Evolutionary conservation across 2,797 vertebrate genomes (phyloP), one percentile per base, ranked within the genome.

Genomic region (Nasua narica): DNA sequence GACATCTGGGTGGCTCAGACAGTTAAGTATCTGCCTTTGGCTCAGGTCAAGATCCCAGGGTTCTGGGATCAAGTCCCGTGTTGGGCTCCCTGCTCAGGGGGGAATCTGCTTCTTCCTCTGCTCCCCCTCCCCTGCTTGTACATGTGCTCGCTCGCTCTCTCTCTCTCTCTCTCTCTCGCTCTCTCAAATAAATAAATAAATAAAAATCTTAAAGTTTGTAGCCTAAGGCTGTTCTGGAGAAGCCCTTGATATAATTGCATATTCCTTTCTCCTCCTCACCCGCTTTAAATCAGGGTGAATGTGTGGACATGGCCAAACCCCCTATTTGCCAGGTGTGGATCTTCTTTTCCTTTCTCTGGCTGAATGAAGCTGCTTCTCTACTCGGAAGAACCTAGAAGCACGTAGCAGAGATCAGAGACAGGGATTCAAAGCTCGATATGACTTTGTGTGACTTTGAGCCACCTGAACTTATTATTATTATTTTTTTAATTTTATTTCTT

Each of bases 181-280:
- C 56, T 60, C 58, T 60, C 60, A 62, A 62, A 65, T 65, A n/a
- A 62, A 62, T 62, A 62, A n/a, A 65, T 65, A n/a, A 40, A 40
- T 40, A 40, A 40, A 65, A 65, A n/a, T n/a, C 62, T 65, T 65
- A 7, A 65, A 77, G 46, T 72, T 16, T 77, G 16, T 62, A 50
- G 50, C 27, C n/a, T 10, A 14, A 46, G 32, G 15, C 37, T 72
- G 37, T 86, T 87, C 40, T 12, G 37, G 81, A 76, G 52, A 72
- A 74, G 1, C 12, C 35, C 48, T 12, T 43, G 40, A 37, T 56
- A 23, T 13, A 60, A 18, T 11, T 25, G 15, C 52, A n/a, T 58
- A 9, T 43, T 52, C 35, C 35, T 9, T 14, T 32, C 16, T 29
- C 1, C 0, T 0, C 37, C 18, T 13, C 18, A 35, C 4, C 32